Conservation (phyloP, 2,113 vertebrate species). For the Macrotis lagotis region DNA sequence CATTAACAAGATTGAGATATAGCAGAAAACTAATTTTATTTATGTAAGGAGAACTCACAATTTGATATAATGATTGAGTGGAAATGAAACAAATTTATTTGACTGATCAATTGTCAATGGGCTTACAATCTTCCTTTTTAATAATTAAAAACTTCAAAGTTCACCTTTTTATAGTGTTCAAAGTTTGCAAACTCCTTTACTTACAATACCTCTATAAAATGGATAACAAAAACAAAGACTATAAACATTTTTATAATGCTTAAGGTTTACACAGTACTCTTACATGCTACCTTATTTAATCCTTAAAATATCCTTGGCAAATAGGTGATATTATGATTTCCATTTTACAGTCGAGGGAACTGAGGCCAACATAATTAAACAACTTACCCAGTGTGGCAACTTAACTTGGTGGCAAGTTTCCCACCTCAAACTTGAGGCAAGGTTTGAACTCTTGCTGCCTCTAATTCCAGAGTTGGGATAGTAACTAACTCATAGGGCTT, state of each 20-base stretch:
- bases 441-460: neutral
- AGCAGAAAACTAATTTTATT: neutral
- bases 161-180: neutral
- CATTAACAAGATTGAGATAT: neutral
- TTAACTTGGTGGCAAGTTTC: neutral
- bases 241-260: neutral
- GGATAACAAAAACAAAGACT: neutral
- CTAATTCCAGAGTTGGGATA: neutral
- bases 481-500: neutral
- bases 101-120: neutral
- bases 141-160: neutral
- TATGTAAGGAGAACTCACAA: neutral
- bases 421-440: no score
- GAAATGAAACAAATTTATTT: neutral
- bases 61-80: conserved; percentile 10
- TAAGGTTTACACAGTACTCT: neutral
- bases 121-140: neutral
- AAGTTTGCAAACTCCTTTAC: neutral
- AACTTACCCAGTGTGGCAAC: neutral
- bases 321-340: neutral
- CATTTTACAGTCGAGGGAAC: neutral
- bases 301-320: neutral
- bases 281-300: neutral
- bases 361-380: neutral
- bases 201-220: neutral